phyloP scores from a whole-genome alignment of 2,888 invertebrate genomes.

The Andrena bucephala region DNA sequence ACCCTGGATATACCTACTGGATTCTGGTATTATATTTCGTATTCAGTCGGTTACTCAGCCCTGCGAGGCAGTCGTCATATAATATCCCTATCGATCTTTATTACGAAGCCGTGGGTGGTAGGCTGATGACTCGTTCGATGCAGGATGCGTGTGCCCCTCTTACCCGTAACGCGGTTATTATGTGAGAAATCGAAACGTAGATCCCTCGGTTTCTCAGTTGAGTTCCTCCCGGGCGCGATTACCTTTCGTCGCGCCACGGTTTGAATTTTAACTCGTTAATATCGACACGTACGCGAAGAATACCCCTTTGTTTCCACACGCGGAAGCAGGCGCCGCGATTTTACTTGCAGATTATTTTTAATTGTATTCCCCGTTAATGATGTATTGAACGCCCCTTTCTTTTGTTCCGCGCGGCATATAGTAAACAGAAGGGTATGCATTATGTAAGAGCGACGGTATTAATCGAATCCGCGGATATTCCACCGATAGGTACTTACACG shows the following conservation, averaged over 20 bases:
- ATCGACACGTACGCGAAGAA: conserved; percentile 40
- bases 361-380: conserved; percentile 42
- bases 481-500: neutral
- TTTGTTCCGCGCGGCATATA: conserved; percentile 9
- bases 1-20: neutral
- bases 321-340: conserved; percentile 44
- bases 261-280: conserved; percentile 37
- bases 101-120: neutral
- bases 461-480: conserved; percentile 15
- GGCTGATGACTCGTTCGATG: neutral
- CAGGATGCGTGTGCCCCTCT: conserved; percentile 19
- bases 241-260: neutral
- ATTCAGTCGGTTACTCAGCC: neutral
- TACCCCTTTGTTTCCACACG: conserved; percentile 41
- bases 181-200: conserved; percentile 32
- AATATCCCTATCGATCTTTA: conserved; percentile 3
- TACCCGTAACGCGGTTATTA: conserved; percentile 17
- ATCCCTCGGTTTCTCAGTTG: conserved; percentile 14
- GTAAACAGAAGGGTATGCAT: conserved; percentile 38
- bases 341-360: conserved; percentile 52
- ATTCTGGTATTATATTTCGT: neutral
- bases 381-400: conserved; percentile 49
- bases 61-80: neutral
- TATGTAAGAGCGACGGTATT: conserved; percentile 26
- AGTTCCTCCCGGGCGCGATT: conserved; percentile 5